A percentile compares a stretch with the other conserved stretches of the same genome.
phyloP scores from a whole-genome alignment of 2,797 vertebrate genomes.

The Clarias fuscus region DNA sequence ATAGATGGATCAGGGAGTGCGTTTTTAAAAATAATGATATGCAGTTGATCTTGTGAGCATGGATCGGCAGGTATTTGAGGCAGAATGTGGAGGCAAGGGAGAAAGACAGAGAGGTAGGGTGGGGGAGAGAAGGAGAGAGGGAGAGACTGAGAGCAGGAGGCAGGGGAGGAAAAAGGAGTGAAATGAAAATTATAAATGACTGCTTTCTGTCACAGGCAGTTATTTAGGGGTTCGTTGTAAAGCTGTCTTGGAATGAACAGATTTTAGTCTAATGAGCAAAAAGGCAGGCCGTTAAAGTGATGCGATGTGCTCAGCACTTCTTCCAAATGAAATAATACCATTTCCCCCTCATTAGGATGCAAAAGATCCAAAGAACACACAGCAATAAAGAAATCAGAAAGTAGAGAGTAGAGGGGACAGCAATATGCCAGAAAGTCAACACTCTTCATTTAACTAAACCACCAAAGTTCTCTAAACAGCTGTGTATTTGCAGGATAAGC shows the following conservation, averaged over 20 bases:
- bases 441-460: conserved; percentile 69
- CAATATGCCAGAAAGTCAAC: conserved; percentile 68
- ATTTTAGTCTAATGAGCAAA: conserved; percentile 85
- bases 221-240: conserved; percentile 81
- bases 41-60: conserved; percentile 41
- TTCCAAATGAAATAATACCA: conserved; percentile 82
- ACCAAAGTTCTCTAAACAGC: conserved; percentile 43
- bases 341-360: conserved; percentile 80
- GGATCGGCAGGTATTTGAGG: conserved; percentile 34
- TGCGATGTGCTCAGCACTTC: conserved; percentile 80
- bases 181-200: conserved; percentile 83
- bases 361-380: conserved; percentile 78
- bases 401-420: conserved; percentile 46
- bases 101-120: conserved; percentile 1
- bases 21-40: conserved; percentile 26
- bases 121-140: conserved; percentile 1
- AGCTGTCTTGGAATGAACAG: conserved; percentile 81
- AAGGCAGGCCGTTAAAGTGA: conserved; percentile 79
- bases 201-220: conserved; percentile 79
- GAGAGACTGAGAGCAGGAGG: conserved; percentile 54
- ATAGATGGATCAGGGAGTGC: background rate
- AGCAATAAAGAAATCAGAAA: conserved; percentile 71
- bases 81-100: background rate
- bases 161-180: conserved; percentile 60
- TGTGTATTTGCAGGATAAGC: conserved; percentile 15